phyloP scores from a whole-genome alignment of 2,888 invertebrate species.

The Ornithoptera alexandrae region DNA sequence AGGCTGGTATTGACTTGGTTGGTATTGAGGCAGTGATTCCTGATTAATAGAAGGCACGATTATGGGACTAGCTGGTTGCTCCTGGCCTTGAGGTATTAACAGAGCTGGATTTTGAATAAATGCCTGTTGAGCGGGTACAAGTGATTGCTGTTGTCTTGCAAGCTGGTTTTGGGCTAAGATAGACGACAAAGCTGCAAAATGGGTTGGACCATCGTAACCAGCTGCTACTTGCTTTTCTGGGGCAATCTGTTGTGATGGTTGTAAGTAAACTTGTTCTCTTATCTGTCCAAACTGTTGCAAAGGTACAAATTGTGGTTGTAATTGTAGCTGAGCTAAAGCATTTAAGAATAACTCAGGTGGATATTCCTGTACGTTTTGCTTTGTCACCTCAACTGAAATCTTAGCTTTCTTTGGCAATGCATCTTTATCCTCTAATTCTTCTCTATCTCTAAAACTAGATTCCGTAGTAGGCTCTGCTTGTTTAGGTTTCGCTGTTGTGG shows the following conservation, averaged over 20 bases:
- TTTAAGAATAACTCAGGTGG: constrained; percentile 65
- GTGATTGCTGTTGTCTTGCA: constrained; percentile 35
- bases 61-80: constrained; percentile 36
- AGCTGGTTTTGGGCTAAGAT: constrained; percentile 60
- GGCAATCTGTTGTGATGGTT: constrained; percentile 43
- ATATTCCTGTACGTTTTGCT: constrained; percentile 66
- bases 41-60: constrained; percentile 34
- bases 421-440: constrained; percentile 45
- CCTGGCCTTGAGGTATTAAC: constrained; percentile 41
- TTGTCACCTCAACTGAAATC: constrained; percentile 64
- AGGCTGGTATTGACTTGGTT: constrained; percentile 39
- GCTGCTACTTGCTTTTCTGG: constrained; percentile 49
- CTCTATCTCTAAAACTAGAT: constrained; percentile 54
- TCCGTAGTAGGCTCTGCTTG: constrained; percentile 52
- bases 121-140: constrained; percentile 42
- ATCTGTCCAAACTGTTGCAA: constrained; percentile 53
- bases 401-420: constrained; percentile 46
- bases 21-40: constrained; percentile 39
- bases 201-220: constrained; percentile 61
- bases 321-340: constrained; percentile 60
- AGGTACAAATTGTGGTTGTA: constrained; percentile 60
- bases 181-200: constrained; percentile 65
- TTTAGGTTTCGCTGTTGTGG: constrained; percentile 44
- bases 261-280: constrained; percentile 51
- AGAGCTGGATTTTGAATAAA: constrained; percentile 47